Evolutionary conservation across 2,888 invertebrate genomes (phyloP).

Genomic region (Argynnis bischoffii): DNA sequence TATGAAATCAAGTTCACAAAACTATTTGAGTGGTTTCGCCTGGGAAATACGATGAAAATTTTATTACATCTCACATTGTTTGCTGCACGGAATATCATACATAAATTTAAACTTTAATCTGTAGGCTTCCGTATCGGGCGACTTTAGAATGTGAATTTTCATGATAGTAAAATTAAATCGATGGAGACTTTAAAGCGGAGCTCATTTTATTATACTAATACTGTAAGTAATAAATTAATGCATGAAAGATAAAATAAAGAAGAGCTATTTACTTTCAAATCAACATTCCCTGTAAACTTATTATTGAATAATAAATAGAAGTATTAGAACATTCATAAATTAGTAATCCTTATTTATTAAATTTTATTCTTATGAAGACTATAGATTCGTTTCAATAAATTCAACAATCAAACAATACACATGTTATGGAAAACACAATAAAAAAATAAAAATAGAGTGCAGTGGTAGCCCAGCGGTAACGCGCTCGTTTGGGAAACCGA

Average conservation of each 20-base stretch:
- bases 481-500: no score
- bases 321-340: neutral
- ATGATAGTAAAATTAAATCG: slow-evolving; percentile 4
- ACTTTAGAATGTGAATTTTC: neutral
- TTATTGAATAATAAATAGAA: slow-evolving; percentile 2
- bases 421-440: no score
- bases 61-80: slow-evolving; percentile 20
- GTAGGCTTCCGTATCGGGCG: slow-evolving; percentile 1
- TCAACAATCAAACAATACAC: no score
- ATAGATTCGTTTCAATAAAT: no score
- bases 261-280: slow-evolving; percentile 22
- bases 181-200: neutral
- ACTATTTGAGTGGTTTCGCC: neutral
- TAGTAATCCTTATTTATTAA: no score
- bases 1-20: slow-evolving; percentile 14
- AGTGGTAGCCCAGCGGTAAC: no score
- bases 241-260: slow-evolving; percentile 11
- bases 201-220: neutral
- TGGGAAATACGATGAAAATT: slow-evolving; percentile 9
- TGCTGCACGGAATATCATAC: slow-evolving; percentile 11
- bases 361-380: no score
- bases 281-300: slow-evolving; percentile 16
- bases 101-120: slow-evolving; percentile 19
- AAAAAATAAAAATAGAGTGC: no score
- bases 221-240: neutral